Evolutionary conservation across 2,113 vertebrate species (phyloP), one percentile per base, ranked within the genome.

Genomic region (Scalopus aquaticus): DNA sequence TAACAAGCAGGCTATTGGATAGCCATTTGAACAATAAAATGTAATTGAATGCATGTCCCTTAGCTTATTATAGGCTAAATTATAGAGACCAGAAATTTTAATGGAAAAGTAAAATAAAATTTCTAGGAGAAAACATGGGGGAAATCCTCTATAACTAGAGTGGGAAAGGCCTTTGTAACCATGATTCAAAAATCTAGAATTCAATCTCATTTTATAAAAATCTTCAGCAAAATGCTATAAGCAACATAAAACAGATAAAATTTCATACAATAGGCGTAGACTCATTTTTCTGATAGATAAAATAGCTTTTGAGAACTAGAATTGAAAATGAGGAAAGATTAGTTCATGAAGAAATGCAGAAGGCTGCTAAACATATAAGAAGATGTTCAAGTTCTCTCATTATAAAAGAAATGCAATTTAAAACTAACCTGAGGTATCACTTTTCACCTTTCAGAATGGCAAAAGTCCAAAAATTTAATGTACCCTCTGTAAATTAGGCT

Each of bases 381-480:
- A 88, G 77, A 54, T 78, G 46, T 64, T 91, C 24, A 78, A 37
- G 2, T 20, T 93, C 37, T 37, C 54, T 82, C 65, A 54, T 69
- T 92, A 26, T 62, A 56, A 90, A 90, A 72, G 35, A 95, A 89
- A 90, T 77, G 19, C 30, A 88, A 22, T 67, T 93, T 93, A 62
- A 90, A 79, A 94, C 10, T 78, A 65, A 95, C 42, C 37, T 51
- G 60, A 35, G 39, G 35, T 56, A 84, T 15, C 46, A 82, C 17
- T 84, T 82, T 74, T 89, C 51, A 83, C 16, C 9, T 54, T 90
- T 86, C 26, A 70, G 15, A 81, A 76, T 32, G 64, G 62, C 64
- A 89, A 88, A 69, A 58, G 32, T 76, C 54, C 64, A 87, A 42
- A 81, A 77, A 46, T 89, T 81, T 91, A 37, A 89, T 39, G 83